These are phyloP conservation scores for Pheosia tremula DNA, from an alignment of 2,888 invertebrate genomes.

Conservation along the genomic window DNA sequence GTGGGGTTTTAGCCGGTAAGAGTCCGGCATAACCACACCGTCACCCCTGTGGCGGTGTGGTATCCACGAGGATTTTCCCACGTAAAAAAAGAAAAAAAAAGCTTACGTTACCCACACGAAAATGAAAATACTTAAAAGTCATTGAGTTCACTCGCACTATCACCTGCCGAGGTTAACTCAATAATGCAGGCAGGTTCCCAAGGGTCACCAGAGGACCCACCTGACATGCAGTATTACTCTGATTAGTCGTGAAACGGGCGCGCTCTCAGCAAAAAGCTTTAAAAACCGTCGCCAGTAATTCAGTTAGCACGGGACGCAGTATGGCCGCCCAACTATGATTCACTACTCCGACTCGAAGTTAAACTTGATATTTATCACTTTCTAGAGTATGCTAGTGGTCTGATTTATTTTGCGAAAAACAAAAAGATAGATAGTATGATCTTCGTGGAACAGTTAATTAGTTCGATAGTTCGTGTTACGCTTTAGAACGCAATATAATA, in stretches of 20 bases:
- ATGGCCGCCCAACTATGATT: constrained; percentile 51
- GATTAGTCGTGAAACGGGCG: constrained; percentile 68
- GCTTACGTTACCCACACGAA: too few relatives aligned
- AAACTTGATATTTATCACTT: constrained; percentile 25
- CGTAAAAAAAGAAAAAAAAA: too few relatives aligned
- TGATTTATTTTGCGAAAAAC: background rate
- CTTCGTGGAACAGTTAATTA: background rate
- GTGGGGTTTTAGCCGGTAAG: too few relatives aligned
- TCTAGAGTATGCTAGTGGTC: background rate
- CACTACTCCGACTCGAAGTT: constrained; percentile 31
- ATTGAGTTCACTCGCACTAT: background rate
- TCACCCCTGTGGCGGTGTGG: too few relatives aligned
- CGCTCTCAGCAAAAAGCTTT: constrained; percentile 74
- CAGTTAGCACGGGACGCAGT: constrained; percentile 59
- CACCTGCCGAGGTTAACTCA: constrained; percentile 43
- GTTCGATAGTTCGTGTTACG: background rate
- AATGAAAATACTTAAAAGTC: background rate
- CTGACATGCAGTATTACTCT: constrained; percentile 71
- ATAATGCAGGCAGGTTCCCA: constrained; percentile 47
- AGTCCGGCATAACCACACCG: too few relatives aligned
- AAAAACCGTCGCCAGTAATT: constrained; percentile 76
- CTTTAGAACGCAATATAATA: too few relatives aligned
- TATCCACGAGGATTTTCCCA: too few relatives aligned
- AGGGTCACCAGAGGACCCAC: constrained; percentile 34
- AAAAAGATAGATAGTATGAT: background rate